Conservation (phyloP, 2,113 vertebrate genomes). For the Hystrix cristata region DNA sequence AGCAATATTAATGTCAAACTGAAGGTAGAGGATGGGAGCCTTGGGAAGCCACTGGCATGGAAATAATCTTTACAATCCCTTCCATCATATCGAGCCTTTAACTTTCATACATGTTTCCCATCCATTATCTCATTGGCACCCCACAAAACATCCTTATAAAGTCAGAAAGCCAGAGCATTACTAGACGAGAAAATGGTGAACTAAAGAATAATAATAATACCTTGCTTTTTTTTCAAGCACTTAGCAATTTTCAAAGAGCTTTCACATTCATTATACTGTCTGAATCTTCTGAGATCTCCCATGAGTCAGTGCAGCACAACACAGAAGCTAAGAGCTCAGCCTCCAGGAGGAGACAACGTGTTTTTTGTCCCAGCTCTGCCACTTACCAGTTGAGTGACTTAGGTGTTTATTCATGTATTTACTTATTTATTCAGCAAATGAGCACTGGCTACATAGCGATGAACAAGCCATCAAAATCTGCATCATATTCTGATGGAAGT, state of each 20-base stretch:
- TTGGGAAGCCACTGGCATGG: constrained; percentile 66
- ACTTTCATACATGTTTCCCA: neutral
- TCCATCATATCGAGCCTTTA: constrained; percentile 41
- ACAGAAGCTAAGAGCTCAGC: neutral
- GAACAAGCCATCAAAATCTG: neutral
- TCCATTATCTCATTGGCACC: constrained; percentile 39
- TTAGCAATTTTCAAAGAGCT: constrained; percentile 24
- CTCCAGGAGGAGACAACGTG: neutral
- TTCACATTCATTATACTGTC: neutral
- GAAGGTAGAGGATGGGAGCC: constrained; percentile 72
- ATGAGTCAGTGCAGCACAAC: neutral
- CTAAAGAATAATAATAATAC: neutral
- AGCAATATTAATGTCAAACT: constrained; percentile 77
- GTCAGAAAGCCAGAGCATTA: neutral
- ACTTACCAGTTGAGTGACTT: neutral
- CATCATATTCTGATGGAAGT: neutral
- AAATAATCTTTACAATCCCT: constrained; percentile 66
- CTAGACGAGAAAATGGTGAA: constrained; percentile 41
- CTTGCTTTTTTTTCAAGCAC: constrained; percentile 31
- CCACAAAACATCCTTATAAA: constrained; percentile 64
- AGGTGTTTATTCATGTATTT: neutral
- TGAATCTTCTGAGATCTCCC: neutral
- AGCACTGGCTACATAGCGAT: neutral
- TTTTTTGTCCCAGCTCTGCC: neutral
- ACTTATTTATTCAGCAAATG: constrained; percentile 5